These are phyloP conservation scores for Heliconius himera DNA, from an alignment of 1,140 invertebrate genomes.

Conservation along the genomic window DNA sequence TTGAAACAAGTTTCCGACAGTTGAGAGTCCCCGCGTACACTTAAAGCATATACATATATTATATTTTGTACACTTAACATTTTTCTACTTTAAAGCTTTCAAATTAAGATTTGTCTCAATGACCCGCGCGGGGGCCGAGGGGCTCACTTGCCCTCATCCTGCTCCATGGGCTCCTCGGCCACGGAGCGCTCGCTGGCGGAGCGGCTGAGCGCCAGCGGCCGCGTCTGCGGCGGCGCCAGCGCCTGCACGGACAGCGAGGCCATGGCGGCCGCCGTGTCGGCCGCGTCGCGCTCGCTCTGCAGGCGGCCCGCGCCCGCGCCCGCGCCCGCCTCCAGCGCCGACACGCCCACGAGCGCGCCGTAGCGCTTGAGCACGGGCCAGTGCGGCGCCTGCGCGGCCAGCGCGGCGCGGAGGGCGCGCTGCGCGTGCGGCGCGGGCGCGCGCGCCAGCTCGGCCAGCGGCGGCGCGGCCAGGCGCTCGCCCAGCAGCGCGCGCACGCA, in stretches of 20 bases:
- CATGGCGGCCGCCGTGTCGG: conserved; percentile 96
- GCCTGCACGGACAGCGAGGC: conserved; percentile 93
- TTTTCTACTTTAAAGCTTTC: conserved; percentile 73
- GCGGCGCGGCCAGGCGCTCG: conserved; percentile 89
- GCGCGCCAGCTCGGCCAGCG: conserved; percentile 90
- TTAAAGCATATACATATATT: conserved; percentile 48
- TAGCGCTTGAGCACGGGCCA: conserved; percentile 62
- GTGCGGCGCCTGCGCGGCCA: conserved; percentile 87
- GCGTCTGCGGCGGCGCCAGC: conserved; percentile 36
- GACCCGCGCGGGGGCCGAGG: conserved; percentile 21
- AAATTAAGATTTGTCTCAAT: conserved; percentile 72
- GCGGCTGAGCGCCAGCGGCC: conserved; percentile 46
- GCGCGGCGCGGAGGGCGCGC: conserved; percentile 93
- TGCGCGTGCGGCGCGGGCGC: conserved; percentile 92
- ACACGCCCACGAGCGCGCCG: conserved; percentile 53
- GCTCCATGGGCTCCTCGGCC: conserved; percentile 92
- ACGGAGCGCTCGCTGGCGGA: conserved; percentile 87
- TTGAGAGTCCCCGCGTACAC: conserved; percentile 9
- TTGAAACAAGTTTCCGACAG: conserved; percentile 39
- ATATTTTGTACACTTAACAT: conserved; percentile 63
- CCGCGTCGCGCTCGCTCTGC: conserved; percentile 93
- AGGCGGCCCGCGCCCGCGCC: conserved; percentile 87
- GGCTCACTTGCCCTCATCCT: conserved; percentile 85
- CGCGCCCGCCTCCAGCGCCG: conserved; percentile 83
- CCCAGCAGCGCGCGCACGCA: conserved; percentile 95